Evolutionary conservation across 2,888 invertebrate genomes (phyloP).

Genomic region (Pollenia griseotomentosa): DNA sequence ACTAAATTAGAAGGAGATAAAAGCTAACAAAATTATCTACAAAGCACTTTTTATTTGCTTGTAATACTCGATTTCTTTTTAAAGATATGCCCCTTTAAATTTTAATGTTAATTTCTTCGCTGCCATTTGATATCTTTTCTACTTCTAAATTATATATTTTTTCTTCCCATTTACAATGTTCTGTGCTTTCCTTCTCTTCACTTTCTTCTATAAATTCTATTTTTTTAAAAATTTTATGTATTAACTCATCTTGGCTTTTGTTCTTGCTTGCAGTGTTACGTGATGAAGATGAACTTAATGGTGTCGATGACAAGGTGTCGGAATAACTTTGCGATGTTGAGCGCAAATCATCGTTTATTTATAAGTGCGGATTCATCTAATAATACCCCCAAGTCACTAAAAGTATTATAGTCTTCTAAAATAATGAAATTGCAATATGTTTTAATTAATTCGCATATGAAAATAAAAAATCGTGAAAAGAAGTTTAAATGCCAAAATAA

Average conservation of each 20-base stretch:
- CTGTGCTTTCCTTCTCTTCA: not conserved
- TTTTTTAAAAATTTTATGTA: not conserved
- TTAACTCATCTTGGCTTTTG: not conserved
- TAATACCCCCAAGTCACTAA: not conserved
- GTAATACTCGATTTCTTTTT: too few relatives aligned
- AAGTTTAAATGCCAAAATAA: not conserved
- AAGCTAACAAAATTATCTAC: too few relatives aligned
- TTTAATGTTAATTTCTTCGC: slow-evolving; percentile 4
- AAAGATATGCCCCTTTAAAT: too few relatives aligned
- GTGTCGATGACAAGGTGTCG: too few relatives aligned
- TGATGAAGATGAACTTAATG: too few relatives aligned
- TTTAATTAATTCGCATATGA: not conserved
- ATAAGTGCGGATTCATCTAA: too few relatives aligned
- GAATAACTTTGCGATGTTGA: too few relatives aligned
- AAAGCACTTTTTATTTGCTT: too few relatives aligned
- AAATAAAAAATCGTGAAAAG: not conserved
- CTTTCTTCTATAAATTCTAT: slow-evolving; percentile 2
- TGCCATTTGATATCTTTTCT: not conserved
- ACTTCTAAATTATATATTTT: not conserved
- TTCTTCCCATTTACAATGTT: not conserved
- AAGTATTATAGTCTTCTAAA: not conserved
- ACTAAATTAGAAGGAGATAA: too few relatives aligned
- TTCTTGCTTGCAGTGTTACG: not conserved
- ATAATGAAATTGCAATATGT: not conserved
- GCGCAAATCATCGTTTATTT: too few relatives aligned